Conservation (phyloP, 2,113 vertebrate genomes). For the Dromiciops gliroides region DNA sequence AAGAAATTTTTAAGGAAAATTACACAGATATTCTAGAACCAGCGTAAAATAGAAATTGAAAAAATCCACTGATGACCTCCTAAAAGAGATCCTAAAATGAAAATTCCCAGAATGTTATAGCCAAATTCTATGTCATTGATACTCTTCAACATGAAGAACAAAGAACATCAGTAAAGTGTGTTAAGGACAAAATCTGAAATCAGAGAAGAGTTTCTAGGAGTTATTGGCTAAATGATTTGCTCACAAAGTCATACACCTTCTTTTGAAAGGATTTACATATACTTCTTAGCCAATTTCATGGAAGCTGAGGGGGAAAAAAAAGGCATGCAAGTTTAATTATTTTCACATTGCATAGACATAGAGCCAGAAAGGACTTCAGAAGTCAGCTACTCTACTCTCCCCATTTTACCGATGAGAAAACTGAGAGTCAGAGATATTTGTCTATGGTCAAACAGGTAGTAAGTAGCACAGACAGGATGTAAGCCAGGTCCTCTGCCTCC, state of each 20-base stretch:
- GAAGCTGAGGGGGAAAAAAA: background rate
- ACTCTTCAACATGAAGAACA: background rate
- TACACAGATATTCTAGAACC: too few species aligned
- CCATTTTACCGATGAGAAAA: background rate
- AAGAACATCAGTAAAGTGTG: background rate
- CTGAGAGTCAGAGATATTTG: background rate
- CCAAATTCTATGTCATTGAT: background rate
- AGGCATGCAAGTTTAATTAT: background rate
- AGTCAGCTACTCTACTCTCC: background rate
- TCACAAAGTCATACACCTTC: background rate
- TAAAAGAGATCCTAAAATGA: too few species aligned
- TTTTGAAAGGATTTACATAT: background rate
- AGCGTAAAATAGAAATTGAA: too few species aligned
- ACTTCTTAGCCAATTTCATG: background rate
- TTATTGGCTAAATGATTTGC: background rate
- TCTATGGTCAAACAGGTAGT: background rate
- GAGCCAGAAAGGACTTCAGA: background rate
- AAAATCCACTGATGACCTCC: too few species aligned
- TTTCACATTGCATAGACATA: background rate
- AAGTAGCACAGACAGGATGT: background rate
- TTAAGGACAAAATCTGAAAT: background rate
- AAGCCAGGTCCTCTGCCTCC: background rate
- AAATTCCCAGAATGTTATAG: too few species aligned
- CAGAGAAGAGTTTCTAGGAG: background rate
- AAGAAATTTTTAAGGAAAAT: too few species aligned